These are phyloP conservation scores for Styela plicata DNA, from an alignment of 23 tunicate genomes.

Conservation along the genomic window DNA sequence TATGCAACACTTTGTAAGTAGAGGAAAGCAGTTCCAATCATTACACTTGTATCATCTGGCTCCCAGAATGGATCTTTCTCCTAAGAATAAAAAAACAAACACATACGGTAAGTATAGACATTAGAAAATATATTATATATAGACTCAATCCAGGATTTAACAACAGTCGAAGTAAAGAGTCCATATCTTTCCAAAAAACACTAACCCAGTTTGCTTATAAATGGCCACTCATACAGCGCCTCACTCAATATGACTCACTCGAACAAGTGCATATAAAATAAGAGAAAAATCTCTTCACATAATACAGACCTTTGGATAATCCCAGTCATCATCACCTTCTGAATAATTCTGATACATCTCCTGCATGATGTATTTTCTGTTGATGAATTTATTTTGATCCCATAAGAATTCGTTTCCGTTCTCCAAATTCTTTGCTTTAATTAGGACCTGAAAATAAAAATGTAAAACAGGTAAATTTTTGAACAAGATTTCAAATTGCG, in stretches of 20 bases:
- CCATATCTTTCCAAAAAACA: no score
- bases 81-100: no score
- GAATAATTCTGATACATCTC: slow-evolving; percentile 82
- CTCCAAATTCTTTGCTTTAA: slow-evolving; percentile 67
- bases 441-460: slow-evolving; percentile 62
- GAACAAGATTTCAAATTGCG: no score
- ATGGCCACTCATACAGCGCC: no score
- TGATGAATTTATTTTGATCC: slow-evolving; percentile 56
- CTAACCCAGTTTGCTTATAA: no score
- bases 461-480: no score
- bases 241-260: no score
- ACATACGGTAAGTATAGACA: no score
- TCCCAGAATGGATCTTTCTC: slow-evolving; percentile 52
- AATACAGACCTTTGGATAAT: slow-evolving; percentile 12
- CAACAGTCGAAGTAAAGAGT: no score
- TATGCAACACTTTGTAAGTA: slow-evolving; percentile 68
- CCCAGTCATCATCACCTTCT: slow-evolving; percentile 71
- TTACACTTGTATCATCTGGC: slow-evolving; percentile 24
- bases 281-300: not conserved
- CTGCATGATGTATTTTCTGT: slow-evolving; percentile 82
- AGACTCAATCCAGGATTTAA: no score
- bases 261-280: not conserved
- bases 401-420: slow-evolving; percentile 69
- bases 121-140: no score
- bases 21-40: slow-evolving; percentile 60